These are phyloP conservation scores for Lota lota DNA, from an alignment of 2,113 vertebrate species.

Conservation along the genomic window DNA sequence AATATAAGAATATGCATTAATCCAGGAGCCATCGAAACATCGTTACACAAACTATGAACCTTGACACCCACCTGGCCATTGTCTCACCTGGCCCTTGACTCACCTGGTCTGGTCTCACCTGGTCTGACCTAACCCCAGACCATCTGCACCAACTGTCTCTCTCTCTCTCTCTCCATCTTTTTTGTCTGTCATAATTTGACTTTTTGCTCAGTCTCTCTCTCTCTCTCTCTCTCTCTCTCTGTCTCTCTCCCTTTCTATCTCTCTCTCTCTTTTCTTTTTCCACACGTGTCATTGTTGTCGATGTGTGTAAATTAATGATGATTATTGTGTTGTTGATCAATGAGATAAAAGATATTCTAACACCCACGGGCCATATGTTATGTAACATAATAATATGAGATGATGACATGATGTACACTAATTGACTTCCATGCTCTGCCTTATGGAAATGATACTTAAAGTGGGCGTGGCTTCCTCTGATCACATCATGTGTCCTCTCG, in stretches of 20 bases:
- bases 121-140: no score
- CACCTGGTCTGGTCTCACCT: no score
- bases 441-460: slow-evolving; percentile 59
- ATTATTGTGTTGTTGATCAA: slow-evolving; percentile 50
- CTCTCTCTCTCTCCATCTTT: slow-evolving; percentile 26
- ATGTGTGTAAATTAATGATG: slow-evolving; percentile 55
- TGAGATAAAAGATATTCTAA: slow-evolving; percentile 51
- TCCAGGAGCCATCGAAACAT: slow-evolving; percentile 79
- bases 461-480: no score
- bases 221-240: not conserved
- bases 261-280: not conserved
- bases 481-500: slow-evolving; percentile 45
- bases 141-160: slow-evolving; percentile 19
- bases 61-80: not conserved
- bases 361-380: slow-evolving; percentile 50
- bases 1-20: slow-evolving; percentile 77
- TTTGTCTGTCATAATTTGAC: not conserved
- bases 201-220: slow-evolving; percentile 13
- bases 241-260: not conserved
- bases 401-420: slow-evolving; percentile 32
- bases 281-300: slow-evolving; percentile 50
- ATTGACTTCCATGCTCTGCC: slow-evolving; percentile 66
- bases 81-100: no score
- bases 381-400: slow-evolving; percentile 47
- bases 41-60: slow-evolving; percentile 52